phyloP scores from a whole-genome alignment of 2,888 invertebrate species.

The Drosophila sordidapex region DNA sequence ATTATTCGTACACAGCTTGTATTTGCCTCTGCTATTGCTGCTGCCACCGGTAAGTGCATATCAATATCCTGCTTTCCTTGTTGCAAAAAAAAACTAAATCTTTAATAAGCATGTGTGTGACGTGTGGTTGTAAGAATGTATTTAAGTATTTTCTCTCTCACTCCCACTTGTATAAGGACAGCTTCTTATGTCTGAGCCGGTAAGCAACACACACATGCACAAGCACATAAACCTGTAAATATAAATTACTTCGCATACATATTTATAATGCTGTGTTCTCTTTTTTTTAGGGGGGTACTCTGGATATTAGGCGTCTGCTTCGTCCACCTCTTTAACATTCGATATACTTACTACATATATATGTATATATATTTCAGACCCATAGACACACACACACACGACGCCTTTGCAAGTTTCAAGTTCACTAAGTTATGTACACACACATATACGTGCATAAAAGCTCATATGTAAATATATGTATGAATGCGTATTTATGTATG shows the following conservation, averaged over 20 bases:
- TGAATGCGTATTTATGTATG: constrained; percentile 41
- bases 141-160: constrained; percentile 7
- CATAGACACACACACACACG: constrained; percentile 8
- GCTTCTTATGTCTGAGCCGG: constrained; percentile 61
- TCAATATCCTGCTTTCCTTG: constrained; percentile 66
- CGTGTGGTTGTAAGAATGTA: constrained; percentile 17
- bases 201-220: constrained; percentile 25
- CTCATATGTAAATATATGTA: constrained; percentile 8
- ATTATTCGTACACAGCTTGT: constrained; percentile 62
- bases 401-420: constrained; percentile 67
- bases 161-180: constrained; percentile 20
- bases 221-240: constrained; percentile 37
- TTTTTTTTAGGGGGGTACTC: constrained; percentile 7
- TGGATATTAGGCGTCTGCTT: constrained; percentile 18
- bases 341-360: constrained; percentile 34
- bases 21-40: constrained; percentile 19
- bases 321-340: constrained; percentile 64
- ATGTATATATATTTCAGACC: constrained; percentile 34
- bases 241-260: constrained; percentile 71
- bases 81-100: constrained; percentile 65
- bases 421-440: constrained; percentile 79
- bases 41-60: constrained; percentile 73
- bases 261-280: constrained; percentile 39
- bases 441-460: constrained; percentile 34
- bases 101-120: constrained; percentile 65